These are phyloP conservation scores for Trissolcus brochymenae DNA, from an alignment of 2,888 invertebrate species.

Conservation along the genomic window DNA sequence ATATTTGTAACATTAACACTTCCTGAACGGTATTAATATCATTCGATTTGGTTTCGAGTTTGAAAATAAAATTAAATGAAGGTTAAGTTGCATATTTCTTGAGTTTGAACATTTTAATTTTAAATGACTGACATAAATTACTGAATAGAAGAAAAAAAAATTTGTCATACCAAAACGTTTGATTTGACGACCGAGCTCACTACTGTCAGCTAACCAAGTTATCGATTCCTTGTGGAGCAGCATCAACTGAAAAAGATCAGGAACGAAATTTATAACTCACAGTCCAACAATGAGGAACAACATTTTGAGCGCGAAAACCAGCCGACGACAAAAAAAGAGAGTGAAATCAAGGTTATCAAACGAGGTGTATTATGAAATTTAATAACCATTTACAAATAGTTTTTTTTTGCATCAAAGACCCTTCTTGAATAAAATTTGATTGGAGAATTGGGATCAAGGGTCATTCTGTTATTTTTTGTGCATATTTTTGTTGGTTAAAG, in stretches of 20 bases:
- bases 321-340: slow-evolving; percentile 1
- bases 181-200: slow-evolving; percentile 24
- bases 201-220: slow-evolving; percentile 23
- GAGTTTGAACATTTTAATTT: too few species aligned
- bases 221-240: slow-evolving; percentile 29
- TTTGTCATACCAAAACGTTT: slow-evolving; percentile 3
- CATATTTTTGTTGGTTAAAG: slow-evolving; percentile 27
- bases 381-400: slow-evolving; percentile 14
- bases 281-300: too few species aligned
- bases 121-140: too few species aligned
- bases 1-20: too few species aligned
- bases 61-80: too few species aligned
- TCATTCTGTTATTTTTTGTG: slow-evolving; percentile 4
- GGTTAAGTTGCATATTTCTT: too few species aligned
- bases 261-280: slow-evolving; percentile 33
- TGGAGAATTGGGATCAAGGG: slow-evolving; percentile 3
- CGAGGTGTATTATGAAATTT: slow-evolving; percentile 28
- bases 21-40: too few species aligned
- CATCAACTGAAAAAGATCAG: slow-evolving; percentile 45
- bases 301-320: too few species aligned
- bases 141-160: too few species aligned
- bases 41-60: too few species aligned
- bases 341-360: slow-evolving; percentile 25
- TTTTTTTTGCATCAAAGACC: slow-evolving; percentile 10
- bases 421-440: slow-evolving; percentile 19